phyloP scores from a whole-genome alignment of 2,113 vertebrate species.

The Plestiodon gilberti region DNA sequence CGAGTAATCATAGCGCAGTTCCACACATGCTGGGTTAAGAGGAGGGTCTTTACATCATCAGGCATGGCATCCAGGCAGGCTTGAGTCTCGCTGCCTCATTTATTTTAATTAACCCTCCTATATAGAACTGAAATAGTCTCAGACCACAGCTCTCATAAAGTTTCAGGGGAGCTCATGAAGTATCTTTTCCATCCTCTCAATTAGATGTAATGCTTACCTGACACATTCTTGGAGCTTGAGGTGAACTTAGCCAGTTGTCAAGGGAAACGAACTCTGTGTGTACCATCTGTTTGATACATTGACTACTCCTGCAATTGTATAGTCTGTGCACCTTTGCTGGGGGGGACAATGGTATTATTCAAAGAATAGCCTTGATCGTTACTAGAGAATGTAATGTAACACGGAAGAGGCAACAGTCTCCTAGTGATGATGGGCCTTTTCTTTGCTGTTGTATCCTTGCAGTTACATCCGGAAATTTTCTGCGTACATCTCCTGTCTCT shows the following conservation, averaged over 20 bases:
- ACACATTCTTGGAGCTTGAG: not conserved
- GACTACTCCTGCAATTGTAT: not conserved
- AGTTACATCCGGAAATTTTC: not conserved
- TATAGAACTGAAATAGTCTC: not conserved
- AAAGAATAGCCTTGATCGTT: not conserved
- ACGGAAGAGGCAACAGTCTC: not conserved
- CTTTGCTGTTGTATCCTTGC: not conserved
- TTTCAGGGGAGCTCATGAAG: not conserved
- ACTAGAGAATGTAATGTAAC: not conserved
- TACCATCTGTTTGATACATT: not conserved
- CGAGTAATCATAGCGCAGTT: too few species aligned
- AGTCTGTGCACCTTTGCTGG: not conserved
- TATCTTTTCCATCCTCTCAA: not conserved
- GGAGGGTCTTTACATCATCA: not conserved
- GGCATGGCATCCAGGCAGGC: not conserved
- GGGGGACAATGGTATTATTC: not conserved
- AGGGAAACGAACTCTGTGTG: not conserved
- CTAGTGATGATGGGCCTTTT: not conserved
- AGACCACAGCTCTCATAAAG: too few species aligned
- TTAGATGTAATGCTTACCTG: not conserved
- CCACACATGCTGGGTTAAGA: not conserved
- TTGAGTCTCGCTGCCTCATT: not conserved
- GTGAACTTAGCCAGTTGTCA: not conserved
- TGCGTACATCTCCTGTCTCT: not conserved
- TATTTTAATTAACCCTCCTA: not conserved